Evolutionary conservation across 1,140 invertebrate genomes (phyloP).

Genomic region (Drosophila bocqueti): DNA sequence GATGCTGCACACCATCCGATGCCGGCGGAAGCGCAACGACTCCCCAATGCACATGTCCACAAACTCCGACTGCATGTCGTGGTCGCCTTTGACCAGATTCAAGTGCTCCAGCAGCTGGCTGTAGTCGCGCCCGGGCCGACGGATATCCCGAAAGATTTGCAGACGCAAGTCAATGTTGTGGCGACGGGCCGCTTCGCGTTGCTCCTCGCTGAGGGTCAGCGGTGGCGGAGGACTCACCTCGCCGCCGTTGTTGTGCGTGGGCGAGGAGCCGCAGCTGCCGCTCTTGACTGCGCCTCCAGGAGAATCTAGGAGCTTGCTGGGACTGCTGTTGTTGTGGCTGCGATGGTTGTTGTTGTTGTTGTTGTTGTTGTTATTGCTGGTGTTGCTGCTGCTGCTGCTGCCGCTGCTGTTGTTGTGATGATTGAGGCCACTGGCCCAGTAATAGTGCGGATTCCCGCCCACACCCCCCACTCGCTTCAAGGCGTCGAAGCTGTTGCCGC

Average conservation of each 20-base stretch:
- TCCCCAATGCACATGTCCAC: conserved; percentile 92
- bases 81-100: conserved; percentile 89
- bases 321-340: conserved; percentile 39
- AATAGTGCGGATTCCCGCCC: conserved; percentile 59
- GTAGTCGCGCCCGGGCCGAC: conserved; percentile 88
- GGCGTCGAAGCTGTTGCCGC: conserved; percentile 62
- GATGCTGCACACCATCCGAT: conserved; percentile 88
- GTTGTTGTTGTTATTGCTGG: conserved; percentile 12
- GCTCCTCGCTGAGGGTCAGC: conserved; percentile 72
- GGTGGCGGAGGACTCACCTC: conserved; percentile 14
- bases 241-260: conserved; percentile 39
- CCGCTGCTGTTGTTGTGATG: conserved; percentile 32
- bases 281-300: conserved; percentile 15
- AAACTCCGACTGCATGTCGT: conserved; percentile 89
- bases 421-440: conserved; percentile 65
- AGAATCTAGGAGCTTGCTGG: conserved; percentile 20
- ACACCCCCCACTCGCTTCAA: conserved; percentile 52
- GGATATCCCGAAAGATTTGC: conserved; percentile 87
- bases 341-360: conserved; percentile 36
- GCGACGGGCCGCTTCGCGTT: conserved; percentile 84
- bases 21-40: conserved; percentile 92
- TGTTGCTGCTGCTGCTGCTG: not conserved
- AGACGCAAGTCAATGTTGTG: conserved; percentile 85
- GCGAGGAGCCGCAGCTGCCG: conserved; percentile 36
- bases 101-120: conserved; percentile 89